Evolutionary conservation across 2,797 vertebrate genomes (phyloP).

Genomic region (Melanitta fusca): DNA sequence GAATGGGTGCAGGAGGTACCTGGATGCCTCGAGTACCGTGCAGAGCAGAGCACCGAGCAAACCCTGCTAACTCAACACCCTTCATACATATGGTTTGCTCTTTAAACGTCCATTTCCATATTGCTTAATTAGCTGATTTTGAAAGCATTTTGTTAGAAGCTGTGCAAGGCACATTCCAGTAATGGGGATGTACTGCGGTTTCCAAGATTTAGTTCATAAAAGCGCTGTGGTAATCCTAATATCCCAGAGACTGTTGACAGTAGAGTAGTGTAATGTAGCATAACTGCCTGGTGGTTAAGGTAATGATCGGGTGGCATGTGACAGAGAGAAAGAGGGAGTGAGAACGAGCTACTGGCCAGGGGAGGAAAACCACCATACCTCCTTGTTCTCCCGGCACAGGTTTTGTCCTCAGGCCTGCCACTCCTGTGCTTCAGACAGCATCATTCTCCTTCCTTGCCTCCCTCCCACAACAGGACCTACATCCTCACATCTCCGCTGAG

Average conservation of each 20-base stretch:
- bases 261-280: constrained; percentile 41
- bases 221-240: constrained; percentile 52
- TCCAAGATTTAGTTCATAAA: constrained; percentile 64
- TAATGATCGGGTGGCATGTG: constrained; percentile 32
- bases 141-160: constrained; percentile 51
- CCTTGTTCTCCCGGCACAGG: constrained; percentile 36
- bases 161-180: constrained; percentile 3
- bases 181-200: constrained; percentile 21
- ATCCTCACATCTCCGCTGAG: not conserved
- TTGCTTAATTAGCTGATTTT: constrained; percentile 59
- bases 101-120: constrained; percentile 41
- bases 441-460: not conserved
- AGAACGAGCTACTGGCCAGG: not conserved
- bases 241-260: constrained; percentile 37
- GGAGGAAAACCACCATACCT: not conserved
- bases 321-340: not conserved
- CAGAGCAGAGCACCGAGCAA: not conserved
- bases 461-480: not conserved
- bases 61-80: not conserved
- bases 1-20: not conserved
- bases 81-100: not conserved
- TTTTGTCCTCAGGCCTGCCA: constrained; percentile 25
- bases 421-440: not conserved
- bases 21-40: not conserved
- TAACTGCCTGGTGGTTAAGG: constrained; percentile 56